Conservation (phyloP, 1,140 invertebrate species). For the Trigoniulus corallinus region DNA sequence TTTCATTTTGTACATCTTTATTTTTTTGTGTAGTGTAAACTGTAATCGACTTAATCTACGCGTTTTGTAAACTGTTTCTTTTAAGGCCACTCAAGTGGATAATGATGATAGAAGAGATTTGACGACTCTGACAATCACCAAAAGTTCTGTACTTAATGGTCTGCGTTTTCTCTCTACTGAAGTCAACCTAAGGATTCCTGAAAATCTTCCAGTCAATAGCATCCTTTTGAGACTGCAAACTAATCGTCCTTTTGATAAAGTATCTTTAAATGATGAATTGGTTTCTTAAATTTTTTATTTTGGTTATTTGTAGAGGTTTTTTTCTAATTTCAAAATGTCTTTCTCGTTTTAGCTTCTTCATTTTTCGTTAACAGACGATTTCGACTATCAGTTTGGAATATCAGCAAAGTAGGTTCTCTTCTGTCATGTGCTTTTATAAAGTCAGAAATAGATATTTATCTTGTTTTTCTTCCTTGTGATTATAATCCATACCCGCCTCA, state of each 20-base stretch:
- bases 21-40: too few relatives aligned
- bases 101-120: slow-evolving; percentile 73
- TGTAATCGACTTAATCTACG: neutral
- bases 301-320: neutral
- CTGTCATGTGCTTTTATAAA: too few relatives aligned
- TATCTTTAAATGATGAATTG: slow-evolving; percentile 17
- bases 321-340: neutral
- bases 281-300: neutral
- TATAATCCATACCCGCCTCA: too few relatives aligned
- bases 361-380: slow-evolving; percentile 10
- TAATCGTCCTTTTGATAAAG: slow-evolving; percentile 34
- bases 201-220: slow-evolving; percentile 50
- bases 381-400: slow-evolving; percentile 11
- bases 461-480: too few relatives aligned
- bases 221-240: slow-evolving; percentile 30
- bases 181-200: slow-evolving; percentile 51
- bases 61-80: slow-evolving; percentile 11
- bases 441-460: too few relatives aligned
- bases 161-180: slow-evolving; percentile 50
- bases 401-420: neutral
- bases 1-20: too few relatives aligned
- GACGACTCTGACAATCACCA: slow-evolving; percentile 52
- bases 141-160: slow-evolving; percentile 28
- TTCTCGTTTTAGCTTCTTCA: slow-evolving; percentile 8
- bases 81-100: slow-evolving; percentile 66